phyloP scores from a whole-genome alignment of 2,888 invertebrate genomes.

The Nycteola revayana region DNA sequence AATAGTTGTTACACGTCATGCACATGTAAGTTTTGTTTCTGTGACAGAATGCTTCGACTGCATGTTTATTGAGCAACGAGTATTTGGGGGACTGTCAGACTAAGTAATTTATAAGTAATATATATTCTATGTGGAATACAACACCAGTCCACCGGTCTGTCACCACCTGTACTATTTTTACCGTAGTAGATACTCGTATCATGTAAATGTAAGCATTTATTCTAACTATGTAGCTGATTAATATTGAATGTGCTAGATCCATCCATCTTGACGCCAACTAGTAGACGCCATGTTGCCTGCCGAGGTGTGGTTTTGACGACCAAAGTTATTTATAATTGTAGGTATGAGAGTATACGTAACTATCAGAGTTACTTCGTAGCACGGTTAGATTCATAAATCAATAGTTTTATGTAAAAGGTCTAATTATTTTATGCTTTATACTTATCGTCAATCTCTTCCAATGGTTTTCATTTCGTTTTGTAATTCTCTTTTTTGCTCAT shows the following conservation, averaged over 20 bases:
- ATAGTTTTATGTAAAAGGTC: no score
- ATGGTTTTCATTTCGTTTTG: no score
- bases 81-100: constrained; percentile 31
- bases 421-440: no score
- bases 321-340: constrained; percentile 20
- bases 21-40: constrained; percentile 23
- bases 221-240: constrained; percentile 64
- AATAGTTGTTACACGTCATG: constrained; percentile 16
- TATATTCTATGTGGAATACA: constrained; percentile 8
- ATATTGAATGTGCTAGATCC: constrained; percentile 71
- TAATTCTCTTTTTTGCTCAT: no score
- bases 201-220: constrained; percentile 56
- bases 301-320: constrained; percentile 49
- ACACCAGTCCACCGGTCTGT: constrained; percentile 27
- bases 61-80: constrained; percentile 37
- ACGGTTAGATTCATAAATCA: constrained; percentile 3
- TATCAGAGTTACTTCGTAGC: constrained; percentile 7
- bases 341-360: constrained; percentile 12
- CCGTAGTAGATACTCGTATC: constrained; percentile 49
- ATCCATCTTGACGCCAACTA: constrained; percentile 63
- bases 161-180: constrained; percentile 44
- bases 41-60: constrained; percentile 27
- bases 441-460: no score
- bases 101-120: constrained; percentile 4
- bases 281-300: constrained; percentile 41